phyloP scores from a whole-genome alignment of 2,797 vertebrate species.

The Cyclura pinguis region DNA sequence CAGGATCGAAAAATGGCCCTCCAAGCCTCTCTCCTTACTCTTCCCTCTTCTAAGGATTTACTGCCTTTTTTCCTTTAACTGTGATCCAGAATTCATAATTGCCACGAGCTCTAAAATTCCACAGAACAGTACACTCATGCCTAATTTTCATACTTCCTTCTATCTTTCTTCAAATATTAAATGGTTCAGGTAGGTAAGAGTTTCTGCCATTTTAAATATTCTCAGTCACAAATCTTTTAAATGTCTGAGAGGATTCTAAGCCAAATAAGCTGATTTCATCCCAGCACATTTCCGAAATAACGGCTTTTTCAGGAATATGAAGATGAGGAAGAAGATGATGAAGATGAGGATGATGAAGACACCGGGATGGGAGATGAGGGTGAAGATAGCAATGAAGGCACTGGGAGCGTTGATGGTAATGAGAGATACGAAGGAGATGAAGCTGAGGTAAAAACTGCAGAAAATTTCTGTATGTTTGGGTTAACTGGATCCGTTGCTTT shows the following conservation, averaged over 20 bases:
- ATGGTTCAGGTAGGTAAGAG: not conserved
- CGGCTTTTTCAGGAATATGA: slow-evolving; percentile 87
- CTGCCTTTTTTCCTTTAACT: not conserved
- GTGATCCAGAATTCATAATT: too few species aligned
- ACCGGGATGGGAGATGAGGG: slow-evolving; percentile 93
- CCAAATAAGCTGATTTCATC: not conserved
- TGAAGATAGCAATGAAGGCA: slow-evolving; percentile 94
- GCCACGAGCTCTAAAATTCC: too few species aligned
- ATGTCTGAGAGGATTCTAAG: not conserved
- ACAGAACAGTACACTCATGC: not conserved
- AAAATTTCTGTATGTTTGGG: not conserved
- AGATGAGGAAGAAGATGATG: slow-evolving; percentile 87
- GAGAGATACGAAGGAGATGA: slow-evolving; percentile 94
- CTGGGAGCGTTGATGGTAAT: slow-evolving; percentile 91
- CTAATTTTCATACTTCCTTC: not conserved
- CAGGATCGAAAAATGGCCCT: too few species aligned
- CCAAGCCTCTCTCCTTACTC: too few species aligned
- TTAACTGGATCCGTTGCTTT: not conserved
- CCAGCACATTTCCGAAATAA: not conserved
- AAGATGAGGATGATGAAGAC: slow-evolving; percentile 93
- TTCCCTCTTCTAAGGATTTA: not conserved
- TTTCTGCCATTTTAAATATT: not conserved
- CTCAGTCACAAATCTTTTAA: not conserved
- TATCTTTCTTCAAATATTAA: not conserved
- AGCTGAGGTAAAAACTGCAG: slow-evolving; percentile 84